Conservation (phyloP, 2,113 vertebrate species). For the Cnemophilus loriae region DNA sequence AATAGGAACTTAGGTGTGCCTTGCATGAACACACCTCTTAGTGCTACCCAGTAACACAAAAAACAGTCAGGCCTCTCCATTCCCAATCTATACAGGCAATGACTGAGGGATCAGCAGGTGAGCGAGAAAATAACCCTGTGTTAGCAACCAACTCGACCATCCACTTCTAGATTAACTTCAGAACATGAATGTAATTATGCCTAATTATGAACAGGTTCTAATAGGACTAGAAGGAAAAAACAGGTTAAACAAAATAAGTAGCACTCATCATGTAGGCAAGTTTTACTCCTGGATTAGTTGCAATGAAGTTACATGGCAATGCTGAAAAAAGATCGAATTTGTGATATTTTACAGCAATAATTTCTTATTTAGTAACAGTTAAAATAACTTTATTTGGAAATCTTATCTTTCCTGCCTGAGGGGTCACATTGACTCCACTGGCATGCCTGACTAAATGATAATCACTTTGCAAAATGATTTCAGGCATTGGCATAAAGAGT, state of each 20-base stretch:
- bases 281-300: neutral
- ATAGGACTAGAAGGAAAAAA: neutral
- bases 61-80: neutral
- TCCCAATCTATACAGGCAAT: neutral
- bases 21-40: neutral
- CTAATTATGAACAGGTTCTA: neutral
- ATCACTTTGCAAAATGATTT: neutral
- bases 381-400: slow-evolving; percentile 5
- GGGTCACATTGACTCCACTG: neutral
- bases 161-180: neutral
- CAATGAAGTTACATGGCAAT: neutral
- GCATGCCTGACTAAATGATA: neutral
- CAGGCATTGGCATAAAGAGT: neutral
- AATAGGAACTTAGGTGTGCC: neutral
- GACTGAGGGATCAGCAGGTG: neutral
- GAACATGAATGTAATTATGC: neutral
- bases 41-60: neutral
- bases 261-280: neutral
- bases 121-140: neutral
- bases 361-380: neutral
- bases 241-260: neutral
- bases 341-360: neutral
- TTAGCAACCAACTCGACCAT: neutral
- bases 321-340: neutral
- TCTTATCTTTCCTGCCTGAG: neutral